Evolutionary conservation across 2,888 invertebrate species (phyloP).

Genomic region (Aromia moschata): DNA sequence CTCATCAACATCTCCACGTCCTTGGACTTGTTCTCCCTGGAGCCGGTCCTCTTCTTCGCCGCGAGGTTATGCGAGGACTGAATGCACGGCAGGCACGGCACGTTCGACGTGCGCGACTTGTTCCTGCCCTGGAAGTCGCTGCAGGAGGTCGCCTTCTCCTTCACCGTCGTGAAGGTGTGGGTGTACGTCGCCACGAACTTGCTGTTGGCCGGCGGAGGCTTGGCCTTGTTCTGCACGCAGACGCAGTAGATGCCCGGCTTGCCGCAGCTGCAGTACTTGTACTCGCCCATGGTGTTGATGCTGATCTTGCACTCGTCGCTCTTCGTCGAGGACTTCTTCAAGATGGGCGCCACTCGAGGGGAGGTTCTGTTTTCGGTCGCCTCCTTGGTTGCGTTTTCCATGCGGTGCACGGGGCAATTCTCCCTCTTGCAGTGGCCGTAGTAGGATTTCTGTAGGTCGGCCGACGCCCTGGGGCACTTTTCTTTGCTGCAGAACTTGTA

Average conservation of each 20-base stretch:
- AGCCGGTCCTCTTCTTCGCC: not conserved
- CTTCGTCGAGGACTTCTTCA: not conserved
- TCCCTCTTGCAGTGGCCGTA: not conserved
- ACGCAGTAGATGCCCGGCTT: slow-evolving; percentile 4
- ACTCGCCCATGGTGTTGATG: not conserved
- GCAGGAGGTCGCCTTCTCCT: not conserved
- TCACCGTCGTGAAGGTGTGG: not conserved
- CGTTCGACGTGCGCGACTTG: not conserved
- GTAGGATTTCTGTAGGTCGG: not conserved
- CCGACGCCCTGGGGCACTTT: not conserved
- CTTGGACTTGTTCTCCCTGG: not conserved
- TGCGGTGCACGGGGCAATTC: not conserved
- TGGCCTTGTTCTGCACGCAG: not conserved
- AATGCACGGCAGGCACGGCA: not conserved
- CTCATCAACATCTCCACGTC: not conserved
- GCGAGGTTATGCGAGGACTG: not conserved
- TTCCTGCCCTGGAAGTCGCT: not conserved
- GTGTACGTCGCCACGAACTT: not conserved
- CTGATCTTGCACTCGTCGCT: slow-evolving; percentile 2
- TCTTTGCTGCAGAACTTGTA: slow-evolving; percentile 11
- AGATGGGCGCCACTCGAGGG: not conserved
- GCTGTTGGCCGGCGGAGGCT: slow-evolving; percentile 1
- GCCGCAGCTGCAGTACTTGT: slow-evolving; percentile 2
- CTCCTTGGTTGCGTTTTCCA: not conserved
- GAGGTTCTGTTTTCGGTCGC: not conserved